Evolutionary conservation across 2,113 vertebrate species (phyloP).

Genomic region (Paramisgurnus dabryanus): DNA sequence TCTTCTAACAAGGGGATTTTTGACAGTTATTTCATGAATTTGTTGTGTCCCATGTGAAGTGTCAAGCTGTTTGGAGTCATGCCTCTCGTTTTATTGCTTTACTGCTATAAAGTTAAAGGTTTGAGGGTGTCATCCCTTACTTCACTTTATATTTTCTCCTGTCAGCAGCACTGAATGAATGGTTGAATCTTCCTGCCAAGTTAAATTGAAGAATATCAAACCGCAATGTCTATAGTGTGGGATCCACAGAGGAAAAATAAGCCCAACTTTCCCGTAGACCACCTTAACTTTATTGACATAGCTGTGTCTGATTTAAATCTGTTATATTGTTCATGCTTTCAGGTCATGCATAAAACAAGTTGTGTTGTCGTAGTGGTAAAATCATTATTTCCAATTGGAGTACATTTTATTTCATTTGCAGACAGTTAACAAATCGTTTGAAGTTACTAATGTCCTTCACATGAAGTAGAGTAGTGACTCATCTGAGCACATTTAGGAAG

Average conservation of each 20-base stretch:
- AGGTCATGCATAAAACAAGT: not conserved
- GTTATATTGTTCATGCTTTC: not conserved
- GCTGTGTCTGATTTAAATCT: conserved; percentile 13
- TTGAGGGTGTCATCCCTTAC: not conserved
- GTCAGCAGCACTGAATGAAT: not conserved
- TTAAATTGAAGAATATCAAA: conserved; percentile 24
- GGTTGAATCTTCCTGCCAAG: conserved; percentile 17
- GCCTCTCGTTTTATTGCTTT: not conserved
- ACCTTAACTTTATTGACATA: conserved; percentile 22
- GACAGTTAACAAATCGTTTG: conserved; percentile 66
- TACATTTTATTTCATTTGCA: conserved; percentile 24
- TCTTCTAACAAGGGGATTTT: not conserved
- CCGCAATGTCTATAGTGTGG: conserved; percentile 15
- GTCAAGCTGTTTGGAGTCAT: not conserved
- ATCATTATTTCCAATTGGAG: not conserved
- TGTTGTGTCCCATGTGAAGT: not conserved
- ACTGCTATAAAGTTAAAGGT: conserved; percentile 19
- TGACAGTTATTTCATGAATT: not conserved
- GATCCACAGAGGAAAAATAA: conserved; percentile 2
- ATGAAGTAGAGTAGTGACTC: conserved; percentile 68
- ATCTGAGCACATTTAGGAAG: conserved; percentile 67
- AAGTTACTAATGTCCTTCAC: conserved; percentile 72
- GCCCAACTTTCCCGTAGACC: conserved; percentile 4
- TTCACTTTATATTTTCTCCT: not conserved
- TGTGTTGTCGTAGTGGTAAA: conserved; percentile 2